Conservation (phyloP, 2,888 invertebrate species). For the Erebia aethiops region DNA sequence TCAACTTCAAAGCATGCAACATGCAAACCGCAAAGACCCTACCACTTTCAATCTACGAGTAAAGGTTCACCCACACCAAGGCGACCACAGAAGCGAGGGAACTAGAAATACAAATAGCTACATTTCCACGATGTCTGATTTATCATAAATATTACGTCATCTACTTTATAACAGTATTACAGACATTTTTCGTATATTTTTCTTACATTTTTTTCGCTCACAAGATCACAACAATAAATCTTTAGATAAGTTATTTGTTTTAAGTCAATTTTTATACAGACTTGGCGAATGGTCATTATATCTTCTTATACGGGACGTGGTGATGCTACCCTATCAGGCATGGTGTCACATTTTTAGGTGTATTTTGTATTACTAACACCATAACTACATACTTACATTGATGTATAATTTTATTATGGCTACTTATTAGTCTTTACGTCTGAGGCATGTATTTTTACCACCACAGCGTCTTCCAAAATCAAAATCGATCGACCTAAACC, state of each 20-base stretch:
- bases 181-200: background rate
- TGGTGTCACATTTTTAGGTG: no score
- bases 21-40: constrained; percentile 39
- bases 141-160: constrained; percentile 1
- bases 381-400: no score
- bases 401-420: no score
- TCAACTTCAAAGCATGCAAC: constrained; percentile 40
- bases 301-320: no score
- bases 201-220: background rate
- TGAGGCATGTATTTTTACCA: no score
- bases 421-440: no score
- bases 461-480: no score
- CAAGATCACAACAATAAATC: background rate
- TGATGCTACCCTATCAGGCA: no score
- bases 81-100: constrained; percentile 14
- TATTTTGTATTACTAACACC: no score
- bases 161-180: background rate
- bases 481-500: no score
- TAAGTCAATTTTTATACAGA: no score
- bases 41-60: constrained; percentile 40
- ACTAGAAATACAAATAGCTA: constrained; percentile 1
- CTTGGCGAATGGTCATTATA: no score
- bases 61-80: constrained; percentile 26
- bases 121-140: constrained; percentile 12
- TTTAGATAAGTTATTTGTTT: background rate